These are phyloP conservation scores for Anneissia japonica DNA, from an alignment of 35 echinoderm and acorn worm species.

Conservation along the genomic window DNA sequence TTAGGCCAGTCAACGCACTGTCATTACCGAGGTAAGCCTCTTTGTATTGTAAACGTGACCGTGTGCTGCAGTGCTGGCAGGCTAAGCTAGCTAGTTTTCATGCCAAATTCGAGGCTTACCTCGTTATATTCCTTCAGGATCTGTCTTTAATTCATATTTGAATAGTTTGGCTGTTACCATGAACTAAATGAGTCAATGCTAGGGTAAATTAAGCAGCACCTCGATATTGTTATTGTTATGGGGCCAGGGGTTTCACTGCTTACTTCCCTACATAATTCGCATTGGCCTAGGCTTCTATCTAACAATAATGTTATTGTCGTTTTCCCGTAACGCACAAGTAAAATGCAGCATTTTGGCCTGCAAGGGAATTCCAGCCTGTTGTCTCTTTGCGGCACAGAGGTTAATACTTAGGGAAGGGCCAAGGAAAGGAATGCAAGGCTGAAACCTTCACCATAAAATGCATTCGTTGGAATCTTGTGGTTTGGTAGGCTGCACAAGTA, in stretches of 20 bases:
- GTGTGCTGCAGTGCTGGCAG: background rate
- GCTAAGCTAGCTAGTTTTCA: background rate
- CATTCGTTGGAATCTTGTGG: background rate
- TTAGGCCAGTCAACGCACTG: slow-evolving; percentile 1
- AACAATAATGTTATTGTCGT: background rate
- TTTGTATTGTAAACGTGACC: background rate
- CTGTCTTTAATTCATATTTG: background rate
- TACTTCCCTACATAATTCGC: background rate
- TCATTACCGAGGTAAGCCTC: background rate
- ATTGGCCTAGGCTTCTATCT: background rate
- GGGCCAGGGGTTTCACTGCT: background rate
- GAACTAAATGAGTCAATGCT: background rate
- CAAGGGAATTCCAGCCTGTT: background rate
- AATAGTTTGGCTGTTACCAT: background rate
- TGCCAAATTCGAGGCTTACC: background rate
- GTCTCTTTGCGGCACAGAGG: background rate
- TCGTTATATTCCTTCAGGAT: background rate
- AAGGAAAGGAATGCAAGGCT: background rate
- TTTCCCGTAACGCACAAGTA: background rate
- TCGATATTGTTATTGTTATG: background rate
- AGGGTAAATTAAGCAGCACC: background rate
- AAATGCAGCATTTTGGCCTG: background rate
- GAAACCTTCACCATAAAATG: background rate
- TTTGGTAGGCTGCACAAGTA: background rate
- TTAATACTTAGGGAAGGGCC: background rate